Evolutionary conservation across 2,888 invertebrate genomes (phyloP), one percentile per base, ranked within the genome.

Genomic region (Drosophila affinis): DNA sequence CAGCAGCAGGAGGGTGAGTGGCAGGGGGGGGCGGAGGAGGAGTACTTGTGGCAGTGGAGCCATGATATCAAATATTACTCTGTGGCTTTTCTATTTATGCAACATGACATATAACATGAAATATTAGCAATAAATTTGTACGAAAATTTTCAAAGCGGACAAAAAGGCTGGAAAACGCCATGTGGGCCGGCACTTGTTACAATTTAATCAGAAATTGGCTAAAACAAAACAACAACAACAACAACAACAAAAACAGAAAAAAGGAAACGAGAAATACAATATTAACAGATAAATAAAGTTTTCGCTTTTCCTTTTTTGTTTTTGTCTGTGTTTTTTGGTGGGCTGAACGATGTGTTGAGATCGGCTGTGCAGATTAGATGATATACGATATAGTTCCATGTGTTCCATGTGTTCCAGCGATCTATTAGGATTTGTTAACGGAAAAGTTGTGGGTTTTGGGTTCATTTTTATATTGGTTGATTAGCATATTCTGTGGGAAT

Each of bases 131-230:
- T 83, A 87, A 83, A 83, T 83, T 83, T 87, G 85, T 79, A 76
- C 79, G 77, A 82, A 79, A 73, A 81, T 87, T 83, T 52, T 49
- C 55, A 39, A 39, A 24, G 52, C 62, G 63, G 75, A 72, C 72
- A 65, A 75, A 75, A 72, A 72, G 51, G 18, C 49, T 68, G 72
- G 62, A 69, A 75, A 63, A 71, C 82, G 71, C 76, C 82, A 86
- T 88, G 85, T 85, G 85, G 85, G 88, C 76, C 75, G 81, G 72
- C 88, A 88, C 84, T 88, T 86, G 85, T 88, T 88, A 86, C 88
- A 88, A 86, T 86, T 88, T 86, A 86, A 86, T 88, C 88, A 79
- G 87, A 88, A 75, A 64, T 34, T 39, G 39, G 39, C 14, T 48
- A 51, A 54, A 46, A 45, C 53, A 54, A 60, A 62, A 59, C 44